These are phyloP conservation scores for Heliothis subflexa DNA, from an alignment of 1,140 invertebrate genomes.

Conservation along the genomic window DNA sequence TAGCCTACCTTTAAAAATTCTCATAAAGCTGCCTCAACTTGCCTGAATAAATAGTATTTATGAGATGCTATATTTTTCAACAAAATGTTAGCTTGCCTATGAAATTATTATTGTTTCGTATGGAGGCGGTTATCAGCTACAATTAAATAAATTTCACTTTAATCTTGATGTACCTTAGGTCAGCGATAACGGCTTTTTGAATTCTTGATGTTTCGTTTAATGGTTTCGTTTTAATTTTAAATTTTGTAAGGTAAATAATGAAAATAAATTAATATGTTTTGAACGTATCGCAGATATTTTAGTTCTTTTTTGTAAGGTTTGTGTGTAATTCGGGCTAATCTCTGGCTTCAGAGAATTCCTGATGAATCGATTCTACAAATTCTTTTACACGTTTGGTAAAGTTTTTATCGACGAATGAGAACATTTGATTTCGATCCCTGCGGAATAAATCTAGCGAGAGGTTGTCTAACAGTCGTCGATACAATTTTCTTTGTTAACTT, in stretches of 20 bases:
- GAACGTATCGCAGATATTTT: too few species aligned
- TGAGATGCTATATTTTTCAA: background rate
- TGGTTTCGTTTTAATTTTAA: constrained; percentile 8
- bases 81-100: background rate
- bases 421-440: too few species aligned
- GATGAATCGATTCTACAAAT: too few species aligned
- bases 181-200: constrained; percentile 18
- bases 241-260: background rate
- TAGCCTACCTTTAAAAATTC: background rate
- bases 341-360: too few species aligned
- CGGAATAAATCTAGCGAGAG: too few species aligned
- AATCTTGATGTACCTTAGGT: constrained; percentile 34
- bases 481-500: too few species aligned
- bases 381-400: too few species aligned
- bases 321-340: too few species aligned
- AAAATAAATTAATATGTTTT: too few species aligned
- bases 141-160: constrained; percentile 29
- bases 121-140: background rate
- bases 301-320: too few species aligned
- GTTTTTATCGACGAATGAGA: too few species aligned
- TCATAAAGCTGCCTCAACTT: background rate
- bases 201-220: constrained; percentile 31
- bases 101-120: constrained; percentile 14
- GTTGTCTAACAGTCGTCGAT: too few species aligned
- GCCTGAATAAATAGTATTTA: constrained; percentile 12